Evolutionary conservation across 1,140 invertebrate species (phyloP), one percentile per base, ranked within the genome.

Genomic region (Adoxophyes honmai): DNA sequence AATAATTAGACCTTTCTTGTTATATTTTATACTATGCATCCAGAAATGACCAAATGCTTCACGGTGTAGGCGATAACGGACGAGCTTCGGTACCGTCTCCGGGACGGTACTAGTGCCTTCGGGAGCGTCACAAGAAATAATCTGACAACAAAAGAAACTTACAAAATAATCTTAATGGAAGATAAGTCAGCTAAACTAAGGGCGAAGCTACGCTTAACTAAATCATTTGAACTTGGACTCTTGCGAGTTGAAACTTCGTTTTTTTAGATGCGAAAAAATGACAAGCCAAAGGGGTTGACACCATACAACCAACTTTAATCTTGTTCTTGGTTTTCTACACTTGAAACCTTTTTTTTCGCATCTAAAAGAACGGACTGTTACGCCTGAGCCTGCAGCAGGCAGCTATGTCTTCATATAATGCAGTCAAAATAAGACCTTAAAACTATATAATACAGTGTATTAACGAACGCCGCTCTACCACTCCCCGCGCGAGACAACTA

Each of bases 1-100:
- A 83, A 88, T 88, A 86, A 86, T 88, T 79, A 88, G 76, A 87
- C 74, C 75, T 86, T 86, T 84, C 71, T 81, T 78, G 76, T 83
- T 71, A 76, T 78, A 75, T 75, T 84, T 78, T 81, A 82, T 71
- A 71, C 77, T 86, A 86, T 82, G 73, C 71, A 78, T 80, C 77
- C 78, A 71, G 76, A 64, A 66, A 52, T 65, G 57, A 70, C 59
- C 66, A 68, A 73, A 73, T 68, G 70, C 68, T 68, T 70, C 70
- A 68, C 66, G 69, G 64, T 28, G 73, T 68, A 70, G 72, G 55
- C 60, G 62, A 74, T 69, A 66, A 79, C 57, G 68, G 64, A 68
- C 60, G 76, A 84, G 78, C 78, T 78, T 81, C 79, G 10, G 67
- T 75, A 78, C 63, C 62, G 76, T 79, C 75, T 65, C 79, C 78